Evolutionary conservation across 2,888 invertebrate species (phyloP), one percentile per base, ranked within the genome.

Genomic region (Chrysodeixis includens): DNA sequence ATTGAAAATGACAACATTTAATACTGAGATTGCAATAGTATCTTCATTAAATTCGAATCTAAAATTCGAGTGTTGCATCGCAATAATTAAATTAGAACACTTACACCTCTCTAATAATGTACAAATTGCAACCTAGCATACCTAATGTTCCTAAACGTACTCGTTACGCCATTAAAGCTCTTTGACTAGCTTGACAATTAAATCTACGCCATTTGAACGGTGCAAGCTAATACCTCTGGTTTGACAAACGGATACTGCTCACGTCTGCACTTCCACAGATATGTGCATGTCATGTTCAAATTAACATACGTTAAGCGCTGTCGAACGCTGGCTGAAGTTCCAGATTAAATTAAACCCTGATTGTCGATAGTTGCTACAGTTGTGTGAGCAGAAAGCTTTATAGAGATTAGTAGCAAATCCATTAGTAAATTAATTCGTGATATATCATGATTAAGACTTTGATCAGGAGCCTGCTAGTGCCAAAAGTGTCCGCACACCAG

Each of bases 211-310:
- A 32, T 44, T 62, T 40, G 67, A 66, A 56, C 63, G 55, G 35
- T 60, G 16, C 40, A 30, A 44, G 9, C 32, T 62, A 66, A 66
- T 63, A 49, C 54, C 49, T 57, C 12, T n/a, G 46, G 57, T 59
- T 72, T 69, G 65, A 71, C 71, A 75, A 62, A 62, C 32, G 30
- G 63, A 74, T 77, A 69, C 65, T 55, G 58, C 62, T 68, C 65
- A 56, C 66, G 66, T 57, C 71, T 81, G 74, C 71, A 70, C 65
- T 56, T 40, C 63, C 57, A 63, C 57, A 72, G 72, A 78, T 76
- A 78, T 62, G 69, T 66, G 66, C 63, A 59, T 64, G 77, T 77
- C 76, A 76, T 78, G 74, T 66, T 59, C 66, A 71, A 75, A 79
- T 85, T 82, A 82, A 80, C 79, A 74, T 68, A 71, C 62, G 35